Conservation (phyloP, 64 coral and sea anemone genomes). For the Acropora tenuis region DNA sequence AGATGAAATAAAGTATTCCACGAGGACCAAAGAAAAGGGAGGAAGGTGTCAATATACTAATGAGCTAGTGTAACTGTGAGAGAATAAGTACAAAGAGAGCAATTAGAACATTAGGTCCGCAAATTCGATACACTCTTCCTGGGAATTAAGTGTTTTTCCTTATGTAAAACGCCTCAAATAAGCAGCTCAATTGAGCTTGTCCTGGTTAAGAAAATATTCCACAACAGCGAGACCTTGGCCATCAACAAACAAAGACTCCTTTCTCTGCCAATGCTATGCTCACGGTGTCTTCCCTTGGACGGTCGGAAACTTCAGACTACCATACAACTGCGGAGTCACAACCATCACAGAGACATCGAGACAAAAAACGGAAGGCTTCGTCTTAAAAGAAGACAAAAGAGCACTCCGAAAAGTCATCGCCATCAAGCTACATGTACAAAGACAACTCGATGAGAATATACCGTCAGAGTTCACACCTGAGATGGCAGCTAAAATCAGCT, state of each 20-base stretch:
- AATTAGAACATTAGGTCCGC: no score
- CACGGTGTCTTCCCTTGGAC: constrained; percentile 44
- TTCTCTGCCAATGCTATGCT: constrained; percentile 37
- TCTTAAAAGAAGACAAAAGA: constrained; percentile 46
- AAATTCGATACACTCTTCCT: no score
- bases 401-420: constrained; percentile 27
- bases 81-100: no score
- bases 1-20: no score
- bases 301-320: constrained; percentile 54
- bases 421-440: constrained; percentile 41
- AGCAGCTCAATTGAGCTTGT: not conserved
- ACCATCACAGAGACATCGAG: constrained; percentile 33
- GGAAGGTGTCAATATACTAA: no score
- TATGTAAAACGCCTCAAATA: no score
- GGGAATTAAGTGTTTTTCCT: not conserved
- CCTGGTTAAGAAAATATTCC: constrained; percentile 30
- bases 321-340: constrained; percentile 17
- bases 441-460: constrained; percentile 2
- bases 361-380: constrained; percentile 5
- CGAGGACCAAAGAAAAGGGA: no score
- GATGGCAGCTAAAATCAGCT: not conserved
- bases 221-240: constrained; percentile 45
- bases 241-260: constrained; percentile 56
- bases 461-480: constrained; percentile 10
- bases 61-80: no score